Evolutionary conservation across 2,888 invertebrate genomes (phyloP), one percentile per base, ranked within the genome.

Genomic region (Caenorhabditis sp.): DNA sequence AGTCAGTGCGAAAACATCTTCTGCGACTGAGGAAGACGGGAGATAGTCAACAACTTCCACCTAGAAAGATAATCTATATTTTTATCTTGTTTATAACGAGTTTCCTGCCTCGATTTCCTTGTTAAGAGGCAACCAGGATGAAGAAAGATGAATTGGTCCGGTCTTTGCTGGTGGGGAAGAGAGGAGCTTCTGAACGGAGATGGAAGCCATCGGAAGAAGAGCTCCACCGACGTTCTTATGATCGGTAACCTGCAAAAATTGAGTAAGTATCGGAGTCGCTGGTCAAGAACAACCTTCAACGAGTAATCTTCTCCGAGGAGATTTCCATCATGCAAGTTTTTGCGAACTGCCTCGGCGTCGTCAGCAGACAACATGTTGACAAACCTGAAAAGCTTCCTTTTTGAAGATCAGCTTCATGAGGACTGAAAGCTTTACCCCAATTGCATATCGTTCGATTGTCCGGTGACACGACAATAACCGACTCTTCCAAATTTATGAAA

Each of bases 31-130:
- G 16, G 76, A 76, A 1, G 72, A 77, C 44, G 82, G 82, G n/a
- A 82, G 68, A 49, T 72, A 68, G 24, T 82, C 76, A 44, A 82
- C 82, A 44, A 82, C 82, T 54, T 82, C 72, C 1, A 82, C 68
- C 76, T 80, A 59, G 8, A 80, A 49, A 6, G n/a, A 14, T 14
- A 61, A 14, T 44, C n/a, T 44, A 28, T 22, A 6, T 51, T 6
- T 10, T 31, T 2, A 58, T 1, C 19, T 10, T 19, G 8, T 10
- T n/a, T 7, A 19, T 2, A 47, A 49, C 7, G 4, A 41, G 10
- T n/a, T 38, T 19, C 19, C 24, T 7, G 70, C 69, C 49, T 80
- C 73, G 7, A 73, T 66, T 1, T 66, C 58, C 19, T 80, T 66
- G 51, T 73, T 80, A 22, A 80, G 64, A 8, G 66, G 80, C n/a